phyloP scores from a whole-genome alignment of 2,888 invertebrate species.

The Melinaea menophilus region DNA sequence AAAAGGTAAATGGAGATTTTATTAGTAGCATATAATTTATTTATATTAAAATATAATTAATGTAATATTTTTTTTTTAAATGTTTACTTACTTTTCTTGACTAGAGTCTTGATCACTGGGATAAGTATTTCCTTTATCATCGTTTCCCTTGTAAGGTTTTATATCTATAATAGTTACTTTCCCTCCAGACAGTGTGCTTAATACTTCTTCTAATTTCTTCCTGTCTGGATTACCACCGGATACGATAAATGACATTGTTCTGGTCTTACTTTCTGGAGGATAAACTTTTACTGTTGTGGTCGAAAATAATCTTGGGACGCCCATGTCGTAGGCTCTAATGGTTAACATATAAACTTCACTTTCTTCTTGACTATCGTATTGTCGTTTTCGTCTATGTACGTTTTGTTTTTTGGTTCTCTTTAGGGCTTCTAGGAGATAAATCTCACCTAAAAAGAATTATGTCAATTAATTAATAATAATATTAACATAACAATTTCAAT shows the following conservation, averaged over 20 bases:
- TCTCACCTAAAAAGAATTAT: slow-evolving; percentile 71
- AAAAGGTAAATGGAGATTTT: slow-evolving; percentile 38
- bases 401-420: slow-evolving; percentile 67
- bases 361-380: slow-evolving; percentile 62
- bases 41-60: not conserved
- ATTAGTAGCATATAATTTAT: not conserved
- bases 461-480: not conserved
- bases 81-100: slow-evolving; percentile 74
- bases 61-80: not conserved
- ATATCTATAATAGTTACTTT: slow-evolving; percentile 86
- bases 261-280: slow-evolving; percentile 85
- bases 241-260: slow-evolving; percentile 89
- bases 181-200: slow-evolving; percentile 88
- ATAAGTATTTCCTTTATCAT: slow-evolving; percentile 77
- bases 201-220: slow-evolving; percentile 83
- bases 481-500: too few relatives aligned
- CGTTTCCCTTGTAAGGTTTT: slow-evolving; percentile 80
- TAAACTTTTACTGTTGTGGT: slow-evolving; percentile 86
- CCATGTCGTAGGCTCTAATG: slow-evolving; percentile 90
- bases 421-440: slow-evolving; percentile 78
- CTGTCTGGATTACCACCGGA: slow-evolving; percentile 87
- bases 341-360: slow-evolving; percentile 81
- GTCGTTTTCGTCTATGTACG: slow-evolving; percentile 68
- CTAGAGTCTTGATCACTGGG: slow-evolving; percentile 69
- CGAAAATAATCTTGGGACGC: slow-evolving; percentile 86